Evolutionary conservation across 2,797 vertebrate genomes (phyloP), one percentile per base, ranked within the genome.

Genomic region (Euthynnus affinis): DNA sequence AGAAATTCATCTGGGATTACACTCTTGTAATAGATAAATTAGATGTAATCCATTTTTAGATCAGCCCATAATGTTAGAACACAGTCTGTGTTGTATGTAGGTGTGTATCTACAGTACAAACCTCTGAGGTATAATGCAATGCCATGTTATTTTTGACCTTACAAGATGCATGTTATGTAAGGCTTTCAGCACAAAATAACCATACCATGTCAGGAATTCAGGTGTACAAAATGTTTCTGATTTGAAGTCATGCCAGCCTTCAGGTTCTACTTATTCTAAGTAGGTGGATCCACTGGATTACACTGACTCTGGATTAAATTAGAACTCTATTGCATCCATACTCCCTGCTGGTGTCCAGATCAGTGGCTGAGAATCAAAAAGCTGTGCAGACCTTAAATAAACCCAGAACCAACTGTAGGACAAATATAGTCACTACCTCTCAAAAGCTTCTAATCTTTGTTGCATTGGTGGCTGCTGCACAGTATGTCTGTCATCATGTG

Each of bases 391-490:
- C 89, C 76, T 75, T 81, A 84, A 91, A 87, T 87, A 84, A 88
- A 92, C 79, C 74, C 80, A 40, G 23, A 80, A 68, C 74, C 67
- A 85, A 76, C 85, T 71, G 72, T 29, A 71, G 72, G 68, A 81
- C 88, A 74, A 81, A 78, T 85, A 80, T 72, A 66, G 78, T 78
- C 76, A 52, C 23, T 49, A 62, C 53, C 67, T 70, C 77, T 59
- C 9, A 49, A 76, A 83, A 87, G 82, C 81, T 51, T 80, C 71
- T 89, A 85, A 88, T 91, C 82, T 91, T 83, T 69, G 76, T 74
- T 88, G 81, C 71, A 74, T 66, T 79, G 74, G 55, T 65, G 22
- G 32, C 29, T 65, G 72, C 67, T 51, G 75, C 83, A 83, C 62
- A 67, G 63, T 74, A 82, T 83, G 71, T 90, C 85, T 87, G 83